Conservation (phyloP, 2,113 vertebrate species). For the Podilymbus podiceps region DNA sequence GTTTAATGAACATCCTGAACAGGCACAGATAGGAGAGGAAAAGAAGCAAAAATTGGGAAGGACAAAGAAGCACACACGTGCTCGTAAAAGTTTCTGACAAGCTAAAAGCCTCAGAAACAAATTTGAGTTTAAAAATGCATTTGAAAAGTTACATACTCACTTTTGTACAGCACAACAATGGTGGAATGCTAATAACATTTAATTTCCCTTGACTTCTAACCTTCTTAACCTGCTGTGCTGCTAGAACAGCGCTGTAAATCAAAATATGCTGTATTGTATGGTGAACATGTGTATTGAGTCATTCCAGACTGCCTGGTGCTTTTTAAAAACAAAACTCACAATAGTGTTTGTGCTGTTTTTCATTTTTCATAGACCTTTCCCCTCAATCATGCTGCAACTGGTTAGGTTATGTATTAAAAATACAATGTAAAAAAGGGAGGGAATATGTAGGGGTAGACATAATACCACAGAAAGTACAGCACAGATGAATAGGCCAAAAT, state of each 20-base stretch:
- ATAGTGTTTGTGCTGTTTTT: constrained; percentile 63
- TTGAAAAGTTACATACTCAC: constrained; percentile 67
- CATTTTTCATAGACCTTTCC: constrained; percentile 62
- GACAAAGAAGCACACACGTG: not conserved
- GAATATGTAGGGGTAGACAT: constrained; percentile 56
- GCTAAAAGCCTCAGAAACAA: constrained; percentile 53
- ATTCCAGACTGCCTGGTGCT: constrained; percentile 68
- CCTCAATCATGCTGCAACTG: constrained; percentile 55
- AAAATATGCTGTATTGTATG: constrained; percentile 62
- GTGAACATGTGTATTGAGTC: constrained; percentile 67
- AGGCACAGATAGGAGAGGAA: not conserved
- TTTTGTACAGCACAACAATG: constrained; percentile 61
- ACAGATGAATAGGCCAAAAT: constrained; percentile 58
- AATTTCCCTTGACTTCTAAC: constrained; percentile 78
- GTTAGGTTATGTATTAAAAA: constrained; percentile 65
- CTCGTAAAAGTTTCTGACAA: constrained; percentile 45
- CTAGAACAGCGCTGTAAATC: constrained; percentile 64
- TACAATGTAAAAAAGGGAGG: constrained; percentile 40
- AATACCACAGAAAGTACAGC: constrained; percentile 51
- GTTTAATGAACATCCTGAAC: constrained; percentile 42
- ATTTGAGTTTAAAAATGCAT: constrained; percentile 63
- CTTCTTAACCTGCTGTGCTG: constrained; percentile 72
- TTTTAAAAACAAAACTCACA: constrained; percentile 70
- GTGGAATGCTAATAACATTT: constrained; percentile 75
- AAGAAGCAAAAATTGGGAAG: constrained; percentile 21